phyloP scores from a whole-genome alignment of 2,113 vertebrate genomes.

The Gobio gobio region DNA sequence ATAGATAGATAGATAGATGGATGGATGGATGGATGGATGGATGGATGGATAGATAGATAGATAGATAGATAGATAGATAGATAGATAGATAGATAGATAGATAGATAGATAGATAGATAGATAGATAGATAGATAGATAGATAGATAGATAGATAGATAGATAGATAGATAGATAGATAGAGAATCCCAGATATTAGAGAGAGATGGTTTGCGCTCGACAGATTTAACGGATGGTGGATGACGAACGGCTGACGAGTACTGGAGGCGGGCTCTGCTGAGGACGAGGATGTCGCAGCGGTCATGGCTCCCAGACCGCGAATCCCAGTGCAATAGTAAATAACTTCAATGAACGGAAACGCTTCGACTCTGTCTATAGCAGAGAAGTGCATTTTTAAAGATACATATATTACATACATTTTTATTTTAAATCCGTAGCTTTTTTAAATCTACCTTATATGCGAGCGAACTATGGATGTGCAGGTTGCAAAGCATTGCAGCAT shows the following conservation, averaged over 20 bases:
- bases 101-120: too few species aligned
- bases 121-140: too few species aligned
- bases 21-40: too few species aligned
- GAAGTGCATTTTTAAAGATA: background rate
- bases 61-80: too few species aligned
- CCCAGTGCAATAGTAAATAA: background rate
- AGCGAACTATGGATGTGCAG: constrained; percentile 41
- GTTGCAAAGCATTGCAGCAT: constrained; percentile 34
- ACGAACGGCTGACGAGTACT: background rate
- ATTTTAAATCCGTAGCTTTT: background rate
- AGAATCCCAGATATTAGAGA: too few species aligned
- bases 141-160: too few species aligned
- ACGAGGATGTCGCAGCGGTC: background rate
- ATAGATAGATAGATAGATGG: too few species aligned
- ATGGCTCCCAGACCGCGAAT: constrained; percentile 20
- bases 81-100: too few species aligned
- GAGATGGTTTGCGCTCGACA: background rate
- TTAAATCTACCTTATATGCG: background rate
- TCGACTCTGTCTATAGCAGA: background rate
- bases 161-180: too few species aligned
- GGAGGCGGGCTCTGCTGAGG: constrained; percentile 11
- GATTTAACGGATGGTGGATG: background rate
- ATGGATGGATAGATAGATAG: too few species aligned
- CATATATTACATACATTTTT: background rate
- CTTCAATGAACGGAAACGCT: background rate